A percentile compares a stretch with the other conserved stretches of the same genome.
These are phyloP conservation scores for Neelides sp. DNA, from an alignment of 1,140 invertebrate genomes.

Conservation along the genomic window DNA sequence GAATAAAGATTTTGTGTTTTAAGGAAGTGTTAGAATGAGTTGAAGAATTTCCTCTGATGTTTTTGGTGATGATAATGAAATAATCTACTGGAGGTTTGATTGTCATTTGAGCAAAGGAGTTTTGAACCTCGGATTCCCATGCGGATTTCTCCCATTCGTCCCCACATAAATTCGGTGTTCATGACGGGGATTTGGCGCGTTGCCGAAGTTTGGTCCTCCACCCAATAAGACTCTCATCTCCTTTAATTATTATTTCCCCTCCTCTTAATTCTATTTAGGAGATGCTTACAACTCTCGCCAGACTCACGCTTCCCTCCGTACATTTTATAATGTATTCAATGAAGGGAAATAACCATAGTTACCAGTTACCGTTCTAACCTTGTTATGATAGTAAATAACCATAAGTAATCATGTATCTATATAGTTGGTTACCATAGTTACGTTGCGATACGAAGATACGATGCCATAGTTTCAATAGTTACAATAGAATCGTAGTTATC, in stretches of 20 bases:
- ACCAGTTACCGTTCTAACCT: too few species aligned
- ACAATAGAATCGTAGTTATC: too few species aligned
- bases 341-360: too few species aligned
- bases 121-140: conserved; percentile 14
- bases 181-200: conserved; percentile 25
- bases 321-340: not conserved
- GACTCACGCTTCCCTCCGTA: not conserved
- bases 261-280: not conserved
- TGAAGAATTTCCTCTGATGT: too few species aligned
- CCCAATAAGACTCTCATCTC: conserved; percentile 10
- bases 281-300: not conserved
- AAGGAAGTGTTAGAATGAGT: too few species aligned
- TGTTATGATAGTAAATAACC: too few species aligned
- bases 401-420: too few species aligned
- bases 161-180: conserved; percentile 24
- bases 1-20: too few species aligned
- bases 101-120: conserved; percentile 16
- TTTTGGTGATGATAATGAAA: too few species aligned
- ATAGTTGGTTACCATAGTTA: too few species aligned
- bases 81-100: conserved; percentile 16
- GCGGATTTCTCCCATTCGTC: conserved; percentile 24
- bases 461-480: too few species aligned
- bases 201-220: conserved; percentile 21
- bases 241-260: conserved; percentile 3
- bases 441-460: too few species aligned